Evolutionary conservation across 2,113 vertebrate species (phyloP), one percentile per base, ranked within the genome.

Genomic region (Heterotis niloticus): DNA sequence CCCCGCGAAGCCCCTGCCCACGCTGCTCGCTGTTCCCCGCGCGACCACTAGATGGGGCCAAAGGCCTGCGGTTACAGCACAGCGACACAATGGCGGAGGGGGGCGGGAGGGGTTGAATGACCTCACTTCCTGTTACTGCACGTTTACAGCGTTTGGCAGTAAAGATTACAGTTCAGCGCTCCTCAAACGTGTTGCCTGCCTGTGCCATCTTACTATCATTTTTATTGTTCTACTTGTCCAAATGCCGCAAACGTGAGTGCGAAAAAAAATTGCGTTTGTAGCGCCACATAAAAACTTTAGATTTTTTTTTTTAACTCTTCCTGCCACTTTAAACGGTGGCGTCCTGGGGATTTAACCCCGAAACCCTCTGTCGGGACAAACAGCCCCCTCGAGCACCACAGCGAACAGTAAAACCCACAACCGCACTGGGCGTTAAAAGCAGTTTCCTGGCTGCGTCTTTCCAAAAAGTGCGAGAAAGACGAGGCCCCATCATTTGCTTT

Each of bases 401-500:
- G n/a, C n/a, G n/a, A n/a, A n/a, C n/a, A 44, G 34, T 44, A 44
- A 44, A 44, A 7, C 7, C 34, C 34, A 44, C 34, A 44, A 44
- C 34, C 34, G 7, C 34, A 44, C 34, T 44, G 34, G 34, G 34
- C 34, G 2, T 44, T 44, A 44, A 4, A 44, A 44, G 34, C 34
- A 44, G 34, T 44, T 44, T 7, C n/a, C 29, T 20, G 82, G 83
- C 81, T 81, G 84, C 86, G 90, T 84, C 86, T 88, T 90, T 90
- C 90, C 91, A 88, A 88, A 92, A 92, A 92, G 86, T 90, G 88
- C 82, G 87, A 86, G 88, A 91, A 92, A 92, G 88, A 93, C 92
- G 92, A 90, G 82, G 84, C 85, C 87, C 87, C 91, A 93, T 92
- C 92, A 92, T 93, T 93, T 90, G 89, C 92, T 92, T 93, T 92